Evolutionary conservation across 2,888 invertebrate genomes (phyloP).

Genomic region (Eupithecia insigniata): DNA sequence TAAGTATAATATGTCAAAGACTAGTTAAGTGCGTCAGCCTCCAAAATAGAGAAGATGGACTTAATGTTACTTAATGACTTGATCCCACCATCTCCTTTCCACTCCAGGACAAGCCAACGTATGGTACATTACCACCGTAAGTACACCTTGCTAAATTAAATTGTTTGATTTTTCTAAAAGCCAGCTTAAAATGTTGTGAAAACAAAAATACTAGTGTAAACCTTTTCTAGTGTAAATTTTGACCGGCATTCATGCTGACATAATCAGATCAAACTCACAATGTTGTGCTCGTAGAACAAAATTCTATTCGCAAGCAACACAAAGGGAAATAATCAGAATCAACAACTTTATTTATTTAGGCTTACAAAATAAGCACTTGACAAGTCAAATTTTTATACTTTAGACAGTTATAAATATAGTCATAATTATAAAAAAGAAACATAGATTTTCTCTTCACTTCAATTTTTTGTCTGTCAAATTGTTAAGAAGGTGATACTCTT

Average conservation of each 20-base stretch:
- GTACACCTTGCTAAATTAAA: not conserved
- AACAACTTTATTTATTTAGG: too few relatives aligned
- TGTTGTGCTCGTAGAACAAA: conserved; percentile 36
- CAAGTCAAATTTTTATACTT: too few relatives aligned
- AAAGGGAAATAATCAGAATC: too few relatives aligned
- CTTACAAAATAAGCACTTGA: too few relatives aligned
- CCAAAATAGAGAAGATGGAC: not conserved
- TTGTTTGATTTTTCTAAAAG: not conserved
- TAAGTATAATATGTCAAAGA: conserved; percentile 33
- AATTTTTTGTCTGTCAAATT: too few relatives aligned
- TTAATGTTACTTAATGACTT: too few relatives aligned
- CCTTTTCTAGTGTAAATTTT: conserved; percentile 42
- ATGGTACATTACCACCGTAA: too few relatives aligned
- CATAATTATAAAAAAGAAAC: too few relatives aligned
- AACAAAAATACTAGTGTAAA: conserved; percentile 47
- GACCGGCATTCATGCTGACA: conserved; percentile 32
- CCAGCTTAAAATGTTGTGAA: not conserved
- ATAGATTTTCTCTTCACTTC: too few relatives aligned
- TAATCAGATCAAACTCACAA: conserved; percentile 45
- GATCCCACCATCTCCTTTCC: too few relatives aligned
- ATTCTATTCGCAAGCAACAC: conserved; percentile 30
- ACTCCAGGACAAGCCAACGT: too few relatives aligned
- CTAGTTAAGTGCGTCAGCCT: not conserved
- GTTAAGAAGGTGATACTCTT: conserved; percentile 7
- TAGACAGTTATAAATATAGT: too few relatives aligned